These are phyloP conservation scores for Poeciliopsis paucimaculata DNA, from an alignment of 2,797 vertebrate genomes.

Conservation along the genomic window DNA sequence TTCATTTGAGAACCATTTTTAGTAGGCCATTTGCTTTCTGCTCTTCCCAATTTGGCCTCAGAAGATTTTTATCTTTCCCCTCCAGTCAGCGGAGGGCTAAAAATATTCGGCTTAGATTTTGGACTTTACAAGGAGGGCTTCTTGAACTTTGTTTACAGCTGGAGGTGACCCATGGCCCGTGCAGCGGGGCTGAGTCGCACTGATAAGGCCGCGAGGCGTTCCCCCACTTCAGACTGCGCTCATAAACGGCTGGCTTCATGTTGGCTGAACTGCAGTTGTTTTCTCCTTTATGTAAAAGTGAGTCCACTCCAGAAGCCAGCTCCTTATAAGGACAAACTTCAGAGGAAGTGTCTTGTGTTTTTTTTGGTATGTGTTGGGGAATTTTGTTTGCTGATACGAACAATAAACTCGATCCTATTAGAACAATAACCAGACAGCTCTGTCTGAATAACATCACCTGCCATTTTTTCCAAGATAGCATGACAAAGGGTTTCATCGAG, in stretches of 20 bases:
- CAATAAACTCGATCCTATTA: slow-evolving; percentile 37
- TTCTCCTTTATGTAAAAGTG: slow-evolving; percentile 9
- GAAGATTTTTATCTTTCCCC: slow-evolving; percentile 41
- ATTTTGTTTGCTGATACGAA: slow-evolving; percentile 42
- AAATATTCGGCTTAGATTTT: slow-evolving; percentile 42
- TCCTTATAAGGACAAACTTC: slow-evolving; percentile 54
- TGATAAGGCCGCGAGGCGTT: slow-evolving; percentile 66
- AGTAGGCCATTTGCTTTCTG: background rate
- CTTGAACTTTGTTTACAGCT: slow-evolving; percentile 58
- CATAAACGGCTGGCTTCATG: slow-evolving; percentile 34
- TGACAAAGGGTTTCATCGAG: slow-evolving; percentile 31
- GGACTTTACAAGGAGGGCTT: slow-evolving; percentile 14
- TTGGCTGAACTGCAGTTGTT: background rate
- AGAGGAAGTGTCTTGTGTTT: slow-evolving; percentile 33
- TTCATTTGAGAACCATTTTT: slow-evolving; percentile 8
- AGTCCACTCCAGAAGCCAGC: background rate
- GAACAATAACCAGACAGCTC: slow-evolving; percentile 55
- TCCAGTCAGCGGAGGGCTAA: slow-evolving; percentile 45
- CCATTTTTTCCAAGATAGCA: slow-evolving; percentile 55
- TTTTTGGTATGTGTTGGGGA: slow-evolving; percentile 57
- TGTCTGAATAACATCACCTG: slow-evolving; percentile 59
- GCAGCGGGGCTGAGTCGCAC: slow-evolving; percentile 39
- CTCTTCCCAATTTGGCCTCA: slow-evolving; percentile 16
- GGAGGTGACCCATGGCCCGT: slow-evolving; percentile 25
- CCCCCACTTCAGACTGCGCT: slow-evolving; percentile 20